Percentiles rank a stretch among this genome's conserved stretches.
phyloP scores from a whole-genome alignment of 2,888 invertebrate species.

The Rhamnusium bicolor region DNA sequence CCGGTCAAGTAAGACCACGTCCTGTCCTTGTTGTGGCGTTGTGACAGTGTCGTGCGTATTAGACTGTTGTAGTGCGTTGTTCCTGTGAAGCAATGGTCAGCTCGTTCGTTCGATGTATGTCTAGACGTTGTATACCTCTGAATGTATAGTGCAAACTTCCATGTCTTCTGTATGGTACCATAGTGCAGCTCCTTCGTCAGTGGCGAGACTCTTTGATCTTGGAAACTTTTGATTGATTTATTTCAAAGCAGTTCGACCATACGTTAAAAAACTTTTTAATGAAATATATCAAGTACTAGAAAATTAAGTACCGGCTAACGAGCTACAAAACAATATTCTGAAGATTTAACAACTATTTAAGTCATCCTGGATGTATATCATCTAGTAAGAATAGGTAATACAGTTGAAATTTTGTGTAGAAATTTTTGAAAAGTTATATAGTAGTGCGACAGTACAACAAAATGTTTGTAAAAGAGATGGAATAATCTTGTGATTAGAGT shows the following conservation, averaged over 20 bases:
- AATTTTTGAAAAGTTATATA: too few relatives aligned
- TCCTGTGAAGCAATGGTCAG: constrained; percentile 70
- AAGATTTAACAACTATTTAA: not conserved
- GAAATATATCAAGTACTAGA: too few relatives aligned
- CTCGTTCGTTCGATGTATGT: constrained; percentile 72
- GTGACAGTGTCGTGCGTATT: constrained; percentile 71
- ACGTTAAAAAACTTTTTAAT: too few relatives aligned
- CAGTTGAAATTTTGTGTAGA: not conserved
- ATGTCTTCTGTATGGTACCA: constrained; percentile 43
- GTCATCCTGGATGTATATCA: not conserved
- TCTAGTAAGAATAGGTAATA: not conserved
- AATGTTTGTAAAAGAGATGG: too few relatives aligned
- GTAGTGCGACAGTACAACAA: too few relatives aligned
- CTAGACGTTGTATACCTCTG: constrained; percentile 67
- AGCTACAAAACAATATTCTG: too few relatives aligned
- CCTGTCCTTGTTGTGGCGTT: constrained; percentile 70
- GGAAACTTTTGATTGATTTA: constrained; percentile 27
- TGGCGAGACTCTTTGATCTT: constrained; percentile 14
- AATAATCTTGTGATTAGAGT: too few relatives aligned
- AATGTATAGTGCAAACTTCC: constrained; percentile 55
- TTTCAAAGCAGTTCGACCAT: too few relatives aligned
- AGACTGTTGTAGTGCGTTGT: constrained; percentile 70
- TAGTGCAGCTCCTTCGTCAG: constrained; percentile 50
- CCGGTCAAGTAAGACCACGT: constrained; percentile 72
- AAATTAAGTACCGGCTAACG: not conserved